A percentile compares a stretch with the other conserved stretches of the same genome.
Conservation (phyloP, 2,888 invertebrate genomes). For the Oscheius myriophilus region DNA sequence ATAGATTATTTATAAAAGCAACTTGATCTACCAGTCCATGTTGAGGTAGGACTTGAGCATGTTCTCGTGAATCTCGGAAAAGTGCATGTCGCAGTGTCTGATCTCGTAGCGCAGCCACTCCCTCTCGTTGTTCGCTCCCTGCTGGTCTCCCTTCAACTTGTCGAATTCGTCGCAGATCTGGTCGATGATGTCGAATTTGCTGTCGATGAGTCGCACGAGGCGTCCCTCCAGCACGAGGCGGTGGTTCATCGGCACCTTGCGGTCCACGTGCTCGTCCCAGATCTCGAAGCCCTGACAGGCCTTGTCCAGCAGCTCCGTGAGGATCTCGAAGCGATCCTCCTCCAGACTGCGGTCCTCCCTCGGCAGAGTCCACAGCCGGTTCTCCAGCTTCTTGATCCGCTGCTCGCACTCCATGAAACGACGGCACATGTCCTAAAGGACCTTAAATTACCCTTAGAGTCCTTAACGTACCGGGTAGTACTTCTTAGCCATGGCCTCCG, state of each 20-base stretch:
- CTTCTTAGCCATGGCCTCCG: slow-evolving; percentile 48
- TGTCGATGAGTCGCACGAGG: slow-evolving; percentile 54
- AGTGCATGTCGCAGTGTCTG: slow-evolving; percentile 60
- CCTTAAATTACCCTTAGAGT: not conserved
- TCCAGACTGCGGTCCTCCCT: slow-evolving; percentile 27
- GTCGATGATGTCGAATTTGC: slow-evolving; percentile 59
- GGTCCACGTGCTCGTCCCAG: slow-evolving; percentile 61
- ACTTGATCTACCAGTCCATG: slow-evolving; percentile 55
- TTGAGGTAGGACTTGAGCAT: slow-evolving; percentile 64
- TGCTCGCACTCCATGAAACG: slow-evolving; percentile 57
- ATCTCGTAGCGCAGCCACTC: slow-evolving; percentile 66
- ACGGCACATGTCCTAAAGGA: slow-evolving; percentile 55
- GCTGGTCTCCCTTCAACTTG: slow-evolving; percentile 47
- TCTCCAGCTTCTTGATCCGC: slow-evolving; percentile 56
- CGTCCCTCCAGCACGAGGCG: slow-evolving; percentile 59
- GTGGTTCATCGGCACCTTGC: slow-evolving; percentile 54
- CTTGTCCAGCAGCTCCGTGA: slow-evolving; percentile 65
- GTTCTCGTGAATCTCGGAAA: slow-evolving; percentile 60
- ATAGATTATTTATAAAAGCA: not conserved
- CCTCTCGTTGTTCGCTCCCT: slow-evolving; percentile 55
- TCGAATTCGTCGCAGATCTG: slow-evolving; percentile 55
- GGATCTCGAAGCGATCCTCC: slow-evolving; percentile 53
- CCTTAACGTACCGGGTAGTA: slow-evolving; percentile 40
- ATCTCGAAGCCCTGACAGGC: slow-evolving; percentile 64
- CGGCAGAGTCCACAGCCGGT: slow-evolving; percentile 44